Base-by-base conservation (phyloP, 2,888 invertebrate species). In the Temnothorax unifasciatus region DNA sequence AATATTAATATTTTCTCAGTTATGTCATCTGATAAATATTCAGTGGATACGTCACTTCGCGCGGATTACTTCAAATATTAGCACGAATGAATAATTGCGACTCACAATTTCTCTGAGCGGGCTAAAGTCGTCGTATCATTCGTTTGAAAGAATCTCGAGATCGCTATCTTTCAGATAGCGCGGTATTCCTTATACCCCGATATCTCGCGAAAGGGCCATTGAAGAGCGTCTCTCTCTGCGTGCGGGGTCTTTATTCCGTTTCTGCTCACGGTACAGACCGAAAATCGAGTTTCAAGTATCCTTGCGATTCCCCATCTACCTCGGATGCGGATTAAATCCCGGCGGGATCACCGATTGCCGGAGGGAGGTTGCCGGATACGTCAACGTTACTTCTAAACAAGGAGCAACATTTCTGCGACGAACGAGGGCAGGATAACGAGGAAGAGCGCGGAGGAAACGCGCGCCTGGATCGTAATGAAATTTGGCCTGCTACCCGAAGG, bases 361-460 rank as follows among this genome's bases (percentile, higher is more conserved):
- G 41, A 61, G 66, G 71, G 76, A 75, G 41, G 29, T n/a, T 29
- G 21, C 52, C 38, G 57, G 81, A 59, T 86, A 83, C 82, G 85
- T 86, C 85, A 87, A 87, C 74, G 88, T 89, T 89, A 86, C 90
- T 91, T 90, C 90, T 88, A 89, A 89, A 89, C 87, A 87, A 83
- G 82, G 81, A 79, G 50, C 61, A 75, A 75, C 34, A 54, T 59
- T 71, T 34, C 76, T 50, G 54, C 5, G 57, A 66, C 38, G 57
- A 81, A 18, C 59, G 59, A 41, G 63, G 21, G 63, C 0, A 52
- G 18, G 52, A 82, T 81, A 66, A 81, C 57, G 79, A 69, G 69
- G 52, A 63, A 63, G 68, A 71, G 38, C 59, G 82, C 66, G 57
- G 66, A 66, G 79, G 34, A 83, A 83, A 69, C 41, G 25, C 38